These are phyloP conservation scores for Orchestia grillus DNA, from an alignment of 1,140 invertebrate species.

Conservation along the genomic window DNA sequence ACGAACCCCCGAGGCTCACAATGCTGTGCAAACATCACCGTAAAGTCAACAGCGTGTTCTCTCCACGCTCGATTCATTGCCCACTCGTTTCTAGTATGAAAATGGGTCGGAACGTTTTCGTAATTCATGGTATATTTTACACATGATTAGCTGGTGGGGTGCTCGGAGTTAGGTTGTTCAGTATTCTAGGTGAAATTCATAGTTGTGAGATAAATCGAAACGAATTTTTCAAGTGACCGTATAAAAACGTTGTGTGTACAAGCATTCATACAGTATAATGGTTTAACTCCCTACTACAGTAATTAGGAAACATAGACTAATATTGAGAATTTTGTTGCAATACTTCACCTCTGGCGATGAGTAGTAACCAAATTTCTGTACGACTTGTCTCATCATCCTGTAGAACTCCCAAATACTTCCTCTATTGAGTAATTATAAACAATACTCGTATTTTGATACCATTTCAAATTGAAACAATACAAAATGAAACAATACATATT, in stretches of 20 bases:
- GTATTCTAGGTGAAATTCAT: neutral
- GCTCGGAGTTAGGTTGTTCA: neutral
- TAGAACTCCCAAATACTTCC: no score
- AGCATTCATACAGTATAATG: neutral
- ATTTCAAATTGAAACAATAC: no score
- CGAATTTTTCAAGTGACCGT: neutral
- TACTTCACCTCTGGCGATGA: neutral
- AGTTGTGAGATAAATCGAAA: neutral
- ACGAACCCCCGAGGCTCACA: constrained; percentile 15
- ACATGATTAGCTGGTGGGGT: neutral
- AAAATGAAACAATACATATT: no score
- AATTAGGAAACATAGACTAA: neutral
- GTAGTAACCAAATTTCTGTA: no score
- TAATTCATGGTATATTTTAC: neutral
- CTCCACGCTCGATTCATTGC: neutral
- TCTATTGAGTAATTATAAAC: no score
- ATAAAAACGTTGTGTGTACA: neutral
- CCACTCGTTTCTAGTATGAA: neutral
- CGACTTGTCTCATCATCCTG: no score
- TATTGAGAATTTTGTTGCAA: neutral
- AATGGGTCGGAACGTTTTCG: neutral
- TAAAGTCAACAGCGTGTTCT: constrained; percentile 40
- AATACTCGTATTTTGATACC: no score
- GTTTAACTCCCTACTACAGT: neutral
- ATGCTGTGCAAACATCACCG: constrained; percentile 17